These are phyloP conservation scores for Drosophila hamatofila DNA, from an alignment of 2,888 invertebrate genomes.

Conservation along the genomic window DNA sequence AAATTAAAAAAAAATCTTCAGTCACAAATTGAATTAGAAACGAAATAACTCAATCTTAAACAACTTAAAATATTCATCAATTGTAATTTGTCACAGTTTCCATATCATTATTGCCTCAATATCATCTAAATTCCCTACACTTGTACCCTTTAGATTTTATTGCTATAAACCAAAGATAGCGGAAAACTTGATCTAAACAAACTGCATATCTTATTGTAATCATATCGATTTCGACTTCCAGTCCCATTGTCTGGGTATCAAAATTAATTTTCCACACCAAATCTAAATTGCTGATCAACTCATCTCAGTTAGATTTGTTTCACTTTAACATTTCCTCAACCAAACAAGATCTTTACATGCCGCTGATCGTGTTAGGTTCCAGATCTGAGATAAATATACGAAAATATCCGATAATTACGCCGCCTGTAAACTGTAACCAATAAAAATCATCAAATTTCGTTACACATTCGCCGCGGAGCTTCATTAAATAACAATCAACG, in stretches of 20 bases:
- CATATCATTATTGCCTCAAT: not conserved
- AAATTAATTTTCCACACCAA: conserved; percentile 60
- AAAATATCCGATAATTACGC: conserved; percentile 59
- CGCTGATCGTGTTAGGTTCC: conserved; percentile 32
- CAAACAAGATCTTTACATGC: conserved; percentile 46
- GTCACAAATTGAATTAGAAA: not conserved
- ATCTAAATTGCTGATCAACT: conserved; percentile 51
- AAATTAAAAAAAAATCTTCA: too few relatives aligned
- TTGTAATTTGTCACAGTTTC: not conserved
- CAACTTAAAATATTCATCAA: not conserved
- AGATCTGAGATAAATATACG: conserved; percentile 32
- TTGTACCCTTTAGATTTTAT: not conserved
- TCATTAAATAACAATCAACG: conserved; percentile 75
- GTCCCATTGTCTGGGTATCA: conserved; percentile 16
- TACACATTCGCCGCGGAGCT: conserved; percentile 68
- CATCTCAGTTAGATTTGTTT: conserved; percentile 28
- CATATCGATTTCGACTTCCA: conserved; percentile 21
- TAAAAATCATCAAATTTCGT: conserved; percentile 76
- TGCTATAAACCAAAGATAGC: not conserved
- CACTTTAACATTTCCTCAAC: conserved; percentile 15
- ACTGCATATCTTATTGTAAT: conserved; percentile 21
- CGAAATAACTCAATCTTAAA: not conserved
- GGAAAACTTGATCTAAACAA: conserved; percentile 33
- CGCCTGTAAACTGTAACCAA: conserved; percentile 67
- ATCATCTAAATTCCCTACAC: not conserved